Base-by-base conservation (phyloP, 2,888 invertebrate genomes). In the Endotricha flammealis region DNA sequence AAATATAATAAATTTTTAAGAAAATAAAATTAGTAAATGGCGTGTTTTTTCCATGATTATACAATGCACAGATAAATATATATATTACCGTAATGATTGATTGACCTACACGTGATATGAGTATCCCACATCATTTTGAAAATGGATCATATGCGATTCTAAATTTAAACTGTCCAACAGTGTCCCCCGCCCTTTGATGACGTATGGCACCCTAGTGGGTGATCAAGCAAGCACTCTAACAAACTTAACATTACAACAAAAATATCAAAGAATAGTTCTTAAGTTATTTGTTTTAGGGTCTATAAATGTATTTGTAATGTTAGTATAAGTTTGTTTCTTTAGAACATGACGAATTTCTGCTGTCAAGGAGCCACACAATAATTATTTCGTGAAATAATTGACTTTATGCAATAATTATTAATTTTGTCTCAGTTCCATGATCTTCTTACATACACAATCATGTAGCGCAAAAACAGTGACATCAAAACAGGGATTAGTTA, bases 141-240 rank as follows among this genome's bases (percentile, higher is more conserved):
- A 75, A 78, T 77, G 70, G 69, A 74, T 69, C 52, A 62, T 53
- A 51, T 54, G 46, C 50, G 48, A 63, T 74, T 68, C 71, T 51
- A 74, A 81, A 77, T 81, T 80, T 78, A 73, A 79, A 79, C 73
- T 78, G 78, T 74, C 73, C 70, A 53, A 64, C 49, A 46, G 38
- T 50, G 52, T 60, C 23, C 66, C 71, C 67, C 53, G 42, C 29
- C 41, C 42, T 42, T 42, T 45, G 60, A 80, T 81, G 80, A 81
- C 69, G 69, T 69, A 82, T 77, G 52, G 68, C 53, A 62, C 82
- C 73, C 81, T 29, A 36, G 76, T 70, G 82, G 60, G 78, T 80
- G 73, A 80, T 81, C 75, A 69, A 57, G 64, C 55, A 43, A 39
- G 43, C 53, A 47, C 41, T 42, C 36, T 41, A 40, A 29, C 54